These are phyloP conservation scores for Willowsia nigromaculata DNA, from an alignment of 2,888 invertebrate species.

Conservation along the genomic window DNA sequence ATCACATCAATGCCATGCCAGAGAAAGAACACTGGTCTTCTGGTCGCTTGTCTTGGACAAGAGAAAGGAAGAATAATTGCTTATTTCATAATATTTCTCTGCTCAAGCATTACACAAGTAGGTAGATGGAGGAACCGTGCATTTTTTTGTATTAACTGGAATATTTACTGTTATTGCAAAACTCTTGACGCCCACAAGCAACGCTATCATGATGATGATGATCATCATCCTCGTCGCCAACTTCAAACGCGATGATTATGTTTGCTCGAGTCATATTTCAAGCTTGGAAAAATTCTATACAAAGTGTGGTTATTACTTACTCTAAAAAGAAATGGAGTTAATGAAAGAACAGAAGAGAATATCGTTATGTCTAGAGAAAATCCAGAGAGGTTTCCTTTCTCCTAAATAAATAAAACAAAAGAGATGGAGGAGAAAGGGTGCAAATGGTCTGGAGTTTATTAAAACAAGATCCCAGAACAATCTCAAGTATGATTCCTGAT, in stretches of 20 bases:
- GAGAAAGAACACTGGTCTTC: background rate
- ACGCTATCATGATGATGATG: background rate
- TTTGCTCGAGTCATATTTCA: slow-evolving; percentile 2
- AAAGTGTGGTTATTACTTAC: background rate
- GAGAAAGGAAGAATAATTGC: slow-evolving; percentile 12
- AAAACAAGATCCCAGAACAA: background rate
- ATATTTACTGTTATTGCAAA: background rate
- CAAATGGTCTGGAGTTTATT: background rate
- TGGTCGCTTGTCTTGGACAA: background rate
- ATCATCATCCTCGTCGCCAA: background rate
- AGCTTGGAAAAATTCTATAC: background rate
- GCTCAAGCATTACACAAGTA: background rate
- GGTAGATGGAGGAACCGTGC: background rate
- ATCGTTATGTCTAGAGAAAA: background rate
- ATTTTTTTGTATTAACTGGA: background rate
- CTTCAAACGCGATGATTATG: background rate
- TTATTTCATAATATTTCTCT: background rate
- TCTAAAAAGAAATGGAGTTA: background rate
- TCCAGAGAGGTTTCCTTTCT: background rate
- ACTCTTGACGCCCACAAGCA: background rate
- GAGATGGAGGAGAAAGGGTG: background rate
- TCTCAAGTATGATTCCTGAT: background rate
- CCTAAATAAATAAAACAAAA: background rate
- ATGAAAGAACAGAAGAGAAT: background rate
- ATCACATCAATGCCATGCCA: background rate